Conservation (phyloP, 2,113 vertebrate species). For the Okapia johnstoni region DNA sequence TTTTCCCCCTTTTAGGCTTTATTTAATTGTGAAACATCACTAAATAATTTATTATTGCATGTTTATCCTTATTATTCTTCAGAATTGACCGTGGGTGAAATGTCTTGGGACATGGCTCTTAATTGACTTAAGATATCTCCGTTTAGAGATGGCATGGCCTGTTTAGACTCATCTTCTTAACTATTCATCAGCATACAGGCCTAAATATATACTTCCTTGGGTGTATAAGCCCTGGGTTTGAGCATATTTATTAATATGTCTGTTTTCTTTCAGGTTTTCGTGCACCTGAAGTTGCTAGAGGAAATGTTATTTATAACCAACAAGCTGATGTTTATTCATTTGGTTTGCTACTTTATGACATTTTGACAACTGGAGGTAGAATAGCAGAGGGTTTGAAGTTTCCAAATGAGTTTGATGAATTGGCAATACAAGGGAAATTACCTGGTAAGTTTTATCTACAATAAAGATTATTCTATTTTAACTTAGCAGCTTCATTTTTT, state of each 20-base stretch:
- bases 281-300: conserved; percentile 95
- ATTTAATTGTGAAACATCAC: neutral
- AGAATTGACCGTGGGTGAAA: neutral
- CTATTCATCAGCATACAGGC: neutral
- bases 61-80: neutral
- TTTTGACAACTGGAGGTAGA: conserved; percentile 92
- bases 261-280: conserved; percentile 87
- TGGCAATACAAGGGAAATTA: conserved; percentile 93
- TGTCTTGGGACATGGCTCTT: neutral
- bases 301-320: conserved; percentile 96
- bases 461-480: neutral
- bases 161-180: neutral
- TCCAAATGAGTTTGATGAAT: conserved; percentile 98
- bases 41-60: neutral
- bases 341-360: conserved; percentile 95
- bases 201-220: neutral
- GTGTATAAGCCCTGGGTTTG: neutral
- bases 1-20: neutral
- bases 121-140: neutral
- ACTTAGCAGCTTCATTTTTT: neutral
- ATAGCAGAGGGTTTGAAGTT: conserved; percentile 97
- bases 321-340: conserved; percentile 97
- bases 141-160: neutral
- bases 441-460: conserved; percentile 84
- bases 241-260: conserved; percentile 45